These are phyloP conservation scores for Monochamus saltuarius DNA, from an alignment of 1,140 invertebrate genomes.

Conservation along the genomic window DNA sequence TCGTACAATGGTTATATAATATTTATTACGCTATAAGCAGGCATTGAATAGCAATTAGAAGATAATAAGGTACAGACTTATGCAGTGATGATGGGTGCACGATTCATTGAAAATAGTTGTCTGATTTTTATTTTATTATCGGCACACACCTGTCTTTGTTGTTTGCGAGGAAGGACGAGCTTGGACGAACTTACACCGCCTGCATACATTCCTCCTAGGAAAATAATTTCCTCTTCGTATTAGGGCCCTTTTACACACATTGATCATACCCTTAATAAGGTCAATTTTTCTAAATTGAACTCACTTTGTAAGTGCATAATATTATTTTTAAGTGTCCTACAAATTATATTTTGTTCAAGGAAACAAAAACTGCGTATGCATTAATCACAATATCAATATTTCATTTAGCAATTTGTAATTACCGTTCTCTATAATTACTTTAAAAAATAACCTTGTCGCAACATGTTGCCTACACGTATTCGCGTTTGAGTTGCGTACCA, in stretches of 20 bases:
- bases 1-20: not conserved
- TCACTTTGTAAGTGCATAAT: not conserved
- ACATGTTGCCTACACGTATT: no score
- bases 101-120: conserved; percentile 4
- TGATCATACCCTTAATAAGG: not conserved
- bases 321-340: no score
- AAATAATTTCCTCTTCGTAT: not conserved
- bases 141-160: not conserved
- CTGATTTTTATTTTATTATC: not conserved
- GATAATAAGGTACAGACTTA: not conserved
- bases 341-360: no score
- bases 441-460: no score
- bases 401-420: no score
- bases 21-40: not conserved
- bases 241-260: not conserved
- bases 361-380: no score
- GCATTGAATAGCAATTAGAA: conserved; percentile 3
- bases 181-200: not conserved
- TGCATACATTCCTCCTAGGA: no score
- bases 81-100: conserved; percentile 1
- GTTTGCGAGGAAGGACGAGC: not conserved
- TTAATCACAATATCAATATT: no score
- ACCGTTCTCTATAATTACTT: no score
- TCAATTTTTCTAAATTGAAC: not conserved
- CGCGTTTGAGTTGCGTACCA: no score